These are phyloP conservation scores for Eupithecia subfuscata DNA, from an alignment of 2,888 invertebrate species.

Conservation along the genomic window DNA sequence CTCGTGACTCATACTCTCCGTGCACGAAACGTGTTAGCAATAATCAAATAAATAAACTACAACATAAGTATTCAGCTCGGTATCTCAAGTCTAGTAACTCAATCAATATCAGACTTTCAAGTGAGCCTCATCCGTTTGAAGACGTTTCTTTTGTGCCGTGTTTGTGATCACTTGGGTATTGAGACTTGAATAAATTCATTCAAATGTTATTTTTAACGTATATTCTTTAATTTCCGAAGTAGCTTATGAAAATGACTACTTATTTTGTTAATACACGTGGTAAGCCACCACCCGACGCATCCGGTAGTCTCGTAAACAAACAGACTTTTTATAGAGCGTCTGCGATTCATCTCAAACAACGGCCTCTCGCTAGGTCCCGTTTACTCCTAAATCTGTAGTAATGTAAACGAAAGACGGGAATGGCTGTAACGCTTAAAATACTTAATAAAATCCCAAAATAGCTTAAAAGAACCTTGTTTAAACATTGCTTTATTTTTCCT, in stretches of 20 bases:
- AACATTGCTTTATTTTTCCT: conserved; percentile 23
- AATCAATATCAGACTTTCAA: conserved; percentile 18
- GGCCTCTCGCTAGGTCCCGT: conserved; percentile 56
- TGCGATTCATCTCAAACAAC: conserved; percentile 69
- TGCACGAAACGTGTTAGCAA: conserved; percentile 59
- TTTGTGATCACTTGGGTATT: background rate
- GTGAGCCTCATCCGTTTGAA: conserved; percentile 2
- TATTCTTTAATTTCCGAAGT: conserved; percentile 8
- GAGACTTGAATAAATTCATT: background rate
- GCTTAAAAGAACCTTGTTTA: conserved; percentile 9
- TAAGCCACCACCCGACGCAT: conserved; percentile 66
- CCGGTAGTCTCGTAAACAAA: conserved; percentile 75
- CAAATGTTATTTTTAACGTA: background rate
- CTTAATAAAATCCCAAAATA: conserved; percentile 28
- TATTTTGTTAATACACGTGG: conserved; percentile 67
- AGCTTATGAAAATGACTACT: conserved; percentile 54
- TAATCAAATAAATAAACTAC: conserved; percentile 55
- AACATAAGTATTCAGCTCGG: conserved; percentile 59
- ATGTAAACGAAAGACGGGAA: conserved; percentile 47
- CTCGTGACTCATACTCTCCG: conserved; percentile 63
- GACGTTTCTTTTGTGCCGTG: background rate
- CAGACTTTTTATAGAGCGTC: conserved; percentile 78
- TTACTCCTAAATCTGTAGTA: conserved; percentile 52
- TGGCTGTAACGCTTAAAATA: conserved; percentile 24
- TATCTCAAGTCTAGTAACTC: conserved; percentile 31